Evolutionary conservation across 2,797 vertebrate genomes (phyloP), one percentile per base, ranked within the genome.

Genomic region (Hydrolagus colliei): DNA sequence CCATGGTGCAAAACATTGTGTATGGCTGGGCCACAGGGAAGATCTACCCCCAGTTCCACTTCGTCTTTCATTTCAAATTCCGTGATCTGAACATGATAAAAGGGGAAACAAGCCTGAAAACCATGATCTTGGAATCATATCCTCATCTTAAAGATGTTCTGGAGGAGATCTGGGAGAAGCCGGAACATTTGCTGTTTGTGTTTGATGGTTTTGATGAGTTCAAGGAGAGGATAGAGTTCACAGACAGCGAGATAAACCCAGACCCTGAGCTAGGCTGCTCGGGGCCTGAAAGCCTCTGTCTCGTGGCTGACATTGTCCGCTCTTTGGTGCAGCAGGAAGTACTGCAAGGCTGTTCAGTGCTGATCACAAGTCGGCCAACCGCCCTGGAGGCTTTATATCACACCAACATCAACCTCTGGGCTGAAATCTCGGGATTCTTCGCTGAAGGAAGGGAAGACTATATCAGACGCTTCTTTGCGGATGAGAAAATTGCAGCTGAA

Each of bases 191-290:
- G 61, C 85, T 95, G 78, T 92, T 95, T 86, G 86, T 95, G 6
- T 91, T 95, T 68, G 94, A 95, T 71, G 92, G 92, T 16, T 86
- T 95, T 72, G 92, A 95, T 82, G 87, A 88, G 67, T 90, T 87
- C 87, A 86, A 87, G 11, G 32, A 87, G 74, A 87, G 86, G 86
- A 80, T 92, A 86, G 90, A 93, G 63, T 86, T 87, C 68, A 73
- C 74, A 85, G 88, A 1, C 87, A 88, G 0, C 35, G 35, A 0
- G 35, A 7, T 16, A 2, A 52, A 35, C 41, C 9, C 32, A 9
- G 35, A 7, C 1, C 18, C 73, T 75, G 18, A 27, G 86, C 76
- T 8, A 20, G 59, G 13, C 86, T 92, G 91, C 77, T 86, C 73
- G 3, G 88, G 92, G 74, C 41, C 41, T 52, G 41, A 52, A 52